Conservation (phyloP, 2,113 vertebrate species). For the Oplegnathus fasciatus region DNA sequence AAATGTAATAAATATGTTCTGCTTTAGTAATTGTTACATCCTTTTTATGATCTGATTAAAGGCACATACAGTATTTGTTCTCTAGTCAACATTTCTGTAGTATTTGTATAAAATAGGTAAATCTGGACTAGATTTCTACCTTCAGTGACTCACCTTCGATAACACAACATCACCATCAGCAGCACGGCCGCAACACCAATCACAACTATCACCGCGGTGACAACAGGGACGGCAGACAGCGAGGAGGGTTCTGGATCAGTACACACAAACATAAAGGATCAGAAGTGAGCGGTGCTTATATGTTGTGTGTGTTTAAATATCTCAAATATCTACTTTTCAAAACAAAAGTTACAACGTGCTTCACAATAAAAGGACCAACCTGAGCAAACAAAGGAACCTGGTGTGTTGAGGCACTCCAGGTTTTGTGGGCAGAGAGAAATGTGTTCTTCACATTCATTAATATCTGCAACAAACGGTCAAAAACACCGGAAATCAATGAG, state of each 20-base stretch:
- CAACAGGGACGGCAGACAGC: conserved; percentile 62
- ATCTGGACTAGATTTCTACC: no score
- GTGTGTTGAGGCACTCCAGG: conserved; percentile 79
- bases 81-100: no score
- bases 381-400: conserved; percentile 82
- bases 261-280: conserved; percentile 20
- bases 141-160: conserved; percentile 68
- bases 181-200: conserved; percentile 67
- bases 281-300: background rate
- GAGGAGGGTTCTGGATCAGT: conserved; percentile 69
- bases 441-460: conserved; percentile 81
- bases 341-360: background rate
- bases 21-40: background rate
- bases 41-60: background rate
- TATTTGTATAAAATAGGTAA: no score
- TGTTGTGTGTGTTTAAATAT: background rate
- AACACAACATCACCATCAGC: conserved; percentile 72
- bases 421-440: conserved; percentile 72
- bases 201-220: conserved; percentile 76
- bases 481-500: background rate
- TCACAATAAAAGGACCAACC: conserved; percentile 60
- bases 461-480: conserved; percentile 71
- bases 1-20: background rate
- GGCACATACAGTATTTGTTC: no score
- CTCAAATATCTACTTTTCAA: background rate